phyloP scores from a whole-genome alignment of 2,888 invertebrate species.

The Callosobruchus maculatus region DNA sequence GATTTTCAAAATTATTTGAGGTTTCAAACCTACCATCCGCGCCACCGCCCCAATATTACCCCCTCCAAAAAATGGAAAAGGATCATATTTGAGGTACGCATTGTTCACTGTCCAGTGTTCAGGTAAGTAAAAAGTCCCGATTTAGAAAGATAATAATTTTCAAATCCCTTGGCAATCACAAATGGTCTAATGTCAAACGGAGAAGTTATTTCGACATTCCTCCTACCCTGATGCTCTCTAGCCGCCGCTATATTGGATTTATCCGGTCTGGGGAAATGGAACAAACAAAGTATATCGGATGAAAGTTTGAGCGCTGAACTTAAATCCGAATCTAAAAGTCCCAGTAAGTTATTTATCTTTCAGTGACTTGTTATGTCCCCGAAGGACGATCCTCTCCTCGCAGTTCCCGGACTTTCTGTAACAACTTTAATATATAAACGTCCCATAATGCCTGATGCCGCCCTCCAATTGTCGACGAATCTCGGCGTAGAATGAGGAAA shows the following conservation, averaged over 20 bases:
- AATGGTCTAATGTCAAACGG: background rate
- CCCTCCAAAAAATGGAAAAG: too few relatives aligned
- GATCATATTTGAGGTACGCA: too few relatives aligned
- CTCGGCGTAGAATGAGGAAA: background rate
- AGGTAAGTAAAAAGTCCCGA: background rate
- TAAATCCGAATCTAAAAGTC: slow-evolving; percentile 5
- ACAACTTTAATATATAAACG: slow-evolving; percentile 2
- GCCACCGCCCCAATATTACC: too few relatives aligned
- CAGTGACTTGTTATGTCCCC: slow-evolving; percentile 6
- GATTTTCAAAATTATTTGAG: too few relatives aligned
- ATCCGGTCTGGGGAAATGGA: background rate
- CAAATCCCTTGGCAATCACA: background rate
- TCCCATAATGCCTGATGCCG: background rate
- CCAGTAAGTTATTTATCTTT: slow-evolving; percentile 6
- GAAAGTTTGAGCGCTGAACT: slow-evolving; percentile 1
- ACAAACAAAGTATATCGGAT: slow-evolving; percentile 1
- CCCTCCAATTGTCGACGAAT: background rate
- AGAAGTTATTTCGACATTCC: background rate
- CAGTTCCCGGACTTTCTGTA: background rate
- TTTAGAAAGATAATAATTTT: background rate
- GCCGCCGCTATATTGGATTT: background rate
- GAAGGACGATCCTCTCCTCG: background rate
- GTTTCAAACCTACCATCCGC: too few relatives aligned
- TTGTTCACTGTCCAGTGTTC: background rate
- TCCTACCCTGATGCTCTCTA: background rate